Percentiles rank a stretch among this genome's conserved stretches.
Conservation (phyloP, 2,888 invertebrate species). For the Himalopsyche kuldschensis region DNA sequence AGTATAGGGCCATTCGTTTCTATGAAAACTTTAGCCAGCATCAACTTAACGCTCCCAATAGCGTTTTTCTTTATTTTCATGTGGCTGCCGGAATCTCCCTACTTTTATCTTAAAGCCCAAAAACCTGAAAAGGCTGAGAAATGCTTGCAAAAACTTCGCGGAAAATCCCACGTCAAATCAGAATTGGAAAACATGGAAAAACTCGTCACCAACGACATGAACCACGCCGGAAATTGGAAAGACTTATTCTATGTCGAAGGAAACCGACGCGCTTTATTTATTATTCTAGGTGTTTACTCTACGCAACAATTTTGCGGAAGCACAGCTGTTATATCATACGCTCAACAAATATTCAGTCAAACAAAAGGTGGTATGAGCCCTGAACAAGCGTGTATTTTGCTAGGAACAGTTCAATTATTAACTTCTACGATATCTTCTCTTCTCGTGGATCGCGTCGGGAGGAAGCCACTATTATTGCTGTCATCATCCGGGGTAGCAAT, state of each 20-base stretch:
- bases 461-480: conserved; percentile 61
- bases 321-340: conserved; percentile 61
- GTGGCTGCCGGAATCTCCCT: conserved; percentile 69
- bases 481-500: conserved; percentile 61
- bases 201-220: conserved; percentile 58
- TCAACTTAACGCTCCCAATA: conserved; percentile 60
- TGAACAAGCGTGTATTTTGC: conserved; percentile 57
- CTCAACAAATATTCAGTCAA: conserved; percentile 63
- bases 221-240: conserved; percentile 54
- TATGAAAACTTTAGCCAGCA: conserved; percentile 59
- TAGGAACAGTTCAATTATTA: conserved; percentile 58
- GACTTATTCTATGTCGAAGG: conserved; percentile 55
- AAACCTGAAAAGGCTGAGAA: conserved; percentile 57
- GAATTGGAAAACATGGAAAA: conserved; percentile 60
- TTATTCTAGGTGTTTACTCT: conserved; percentile 63
- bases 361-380: conserved; percentile 48
- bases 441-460: conserved; percentile 63
- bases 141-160: conserved; percentile 61
- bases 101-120: conserved; percentile 58
- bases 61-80: conserved; percentile 60
- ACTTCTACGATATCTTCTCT: conserved; percentile 62
- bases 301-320: conserved; percentile 65
- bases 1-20: conserved; percentile 62
- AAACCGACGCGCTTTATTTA: conserved; percentile 61
- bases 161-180: conserved; percentile 57